These are phyloP conservation scores for Astur gentilis DNA, from an alignment of 2,113 vertebrate species.

Conservation along the genomic window DNA sequence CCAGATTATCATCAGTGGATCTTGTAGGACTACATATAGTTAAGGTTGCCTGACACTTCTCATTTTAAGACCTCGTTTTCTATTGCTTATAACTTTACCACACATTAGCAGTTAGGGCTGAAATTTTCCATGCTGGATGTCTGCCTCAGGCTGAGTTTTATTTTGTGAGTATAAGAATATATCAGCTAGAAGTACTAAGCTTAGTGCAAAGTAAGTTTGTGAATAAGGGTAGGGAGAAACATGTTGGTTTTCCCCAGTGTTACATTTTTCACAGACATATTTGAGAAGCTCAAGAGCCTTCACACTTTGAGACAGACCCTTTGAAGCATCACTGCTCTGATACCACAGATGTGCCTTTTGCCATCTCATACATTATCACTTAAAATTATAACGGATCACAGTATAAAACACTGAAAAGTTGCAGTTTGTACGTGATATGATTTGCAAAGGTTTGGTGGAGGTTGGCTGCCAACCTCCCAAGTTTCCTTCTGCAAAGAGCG, in stretches of 20 bases:
- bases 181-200: slow-evolving; percentile 25
- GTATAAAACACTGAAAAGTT: slow-evolving; percentile 49
- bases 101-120: slow-evolving; percentile 48
- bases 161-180: slow-evolving; percentile 31
- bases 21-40: slow-evolving; percentile 15
- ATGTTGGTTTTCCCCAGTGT: slow-evolving; percentile 42
- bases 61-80: slow-evolving; percentile 45
- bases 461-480: slow-evolving; percentile 24
- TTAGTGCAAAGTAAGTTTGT: slow-evolving; percentile 43
- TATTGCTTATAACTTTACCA: slow-evolving; percentile 50
- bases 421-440: slow-evolving; percentile 51
- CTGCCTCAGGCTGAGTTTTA: slow-evolving; percentile 64
- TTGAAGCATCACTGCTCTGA: slow-evolving; percentile 60
- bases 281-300: slow-evolving; percentile 63
- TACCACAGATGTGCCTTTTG: slow-evolving; percentile 66
- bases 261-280: slow-evolving; percentile 57
- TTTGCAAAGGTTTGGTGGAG: slow-evolving; percentile 43
- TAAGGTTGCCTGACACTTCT: slow-evolving; percentile 45
- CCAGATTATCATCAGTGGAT: background rate
- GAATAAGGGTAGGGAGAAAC: slow-evolving; percentile 54
- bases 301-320: slow-evolving; percentile 63
- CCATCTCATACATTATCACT: slow-evolving; percentile 67
- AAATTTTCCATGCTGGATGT: slow-evolving; percentile 55
- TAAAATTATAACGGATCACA: slow-evolving; percentile 54
- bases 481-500: background rate